Base-by-base conservation (phyloP, 2,888 invertebrate genomes). In the Tanytarsus gracilentus region DNA sequence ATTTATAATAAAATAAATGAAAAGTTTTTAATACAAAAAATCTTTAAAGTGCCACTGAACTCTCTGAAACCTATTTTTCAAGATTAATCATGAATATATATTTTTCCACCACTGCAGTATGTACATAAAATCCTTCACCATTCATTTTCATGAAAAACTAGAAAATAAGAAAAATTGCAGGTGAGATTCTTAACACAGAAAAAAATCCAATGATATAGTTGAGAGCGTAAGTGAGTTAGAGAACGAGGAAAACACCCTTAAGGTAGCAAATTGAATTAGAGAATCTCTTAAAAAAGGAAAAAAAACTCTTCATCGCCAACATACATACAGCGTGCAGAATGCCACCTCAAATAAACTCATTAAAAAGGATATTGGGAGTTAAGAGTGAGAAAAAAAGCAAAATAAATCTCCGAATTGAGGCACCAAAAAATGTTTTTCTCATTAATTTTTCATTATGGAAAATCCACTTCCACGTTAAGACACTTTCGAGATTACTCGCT, bases 381-480 rank as follows among this genome's bases (percentile, higher is more conserved):
- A 21, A 44, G 44, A 44, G 21, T 23, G 14, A 23, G 48, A 26
- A 48, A 30, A 25, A 21, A 7, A 8, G 40, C n/a, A 48, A 30
- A 48, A 58, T 58, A 58, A 58, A 58, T 58, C 58, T 58, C n/a
- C 30, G 30, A 9, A 48, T 29, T 58, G 40, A 29, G 48, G 29
- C 30, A 30, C 39, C 48, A 26, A 21, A 25, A 44, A 58, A 44
- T 58, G 44, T 30, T 58, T 58, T 58, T 58, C 58, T 58, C 48
- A 48, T 58, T 58, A 58, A 58, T 48, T 58, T 58, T 58, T 58
- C 58, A 58, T 58, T 58, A 58, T 48, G 11, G n/a, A 29, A 30
- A 26, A 44, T 58, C 26, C 44, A 27, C n/a, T 48, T 58, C 30
- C n/a, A n/a, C n/a, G n/a, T n/a, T 16, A 51, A 30, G 51, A 51